A percentile compares a stretch with the other conserved stretches of the same genome.
Conservation (phyloP, 1,140 invertebrate genomes). For the Drosophila seguyi region DNA sequence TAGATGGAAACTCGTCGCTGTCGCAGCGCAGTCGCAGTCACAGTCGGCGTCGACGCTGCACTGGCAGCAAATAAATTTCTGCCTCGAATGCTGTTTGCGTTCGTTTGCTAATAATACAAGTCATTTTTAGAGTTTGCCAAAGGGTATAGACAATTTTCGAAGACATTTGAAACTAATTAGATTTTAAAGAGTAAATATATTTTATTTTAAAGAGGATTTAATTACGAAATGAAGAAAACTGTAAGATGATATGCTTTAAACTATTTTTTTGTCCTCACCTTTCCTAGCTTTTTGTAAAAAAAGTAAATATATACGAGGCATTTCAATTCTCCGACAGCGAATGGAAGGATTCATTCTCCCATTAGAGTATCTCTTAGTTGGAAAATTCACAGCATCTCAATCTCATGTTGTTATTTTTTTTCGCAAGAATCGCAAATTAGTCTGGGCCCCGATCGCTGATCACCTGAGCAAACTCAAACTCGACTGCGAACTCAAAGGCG, state of each 20-base stretch:
- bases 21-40: slow-evolving; percentile 35
- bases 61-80: slow-evolving; percentile 65
- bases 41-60: slow-evolving; percentile 26
- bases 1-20: slow-evolving; percentile 80
- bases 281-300: background rate
- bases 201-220: background rate
- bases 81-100: slow-evolving; percentile 61
- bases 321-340: too few species aligned
- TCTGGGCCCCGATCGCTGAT: slow-evolving; percentile 50
- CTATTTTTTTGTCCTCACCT: too few species aligned
- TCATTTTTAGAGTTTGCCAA: slow-evolving; percentile 3
- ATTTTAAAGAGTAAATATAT: too few species aligned
- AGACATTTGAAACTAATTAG: background rate
- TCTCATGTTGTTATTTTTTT: slow-evolving; percentile 55
- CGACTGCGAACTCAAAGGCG: slow-evolving; percentile 40
- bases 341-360: too few species aligned
- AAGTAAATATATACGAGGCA: too few species aligned
- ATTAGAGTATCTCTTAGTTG: slow-evolving; percentile 8
- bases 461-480: slow-evolving; percentile 57
- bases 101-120: slow-evolving; percentile 46
- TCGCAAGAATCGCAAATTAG: slow-evolving; percentile 82
- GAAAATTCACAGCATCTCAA: background rate
- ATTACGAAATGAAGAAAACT: too few species aligned
- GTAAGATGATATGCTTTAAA: background rate
- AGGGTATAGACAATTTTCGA: background rate